Conservation (phyloP, 2,113 vertebrate genomes). For the Macroglossus sobrinus region DNA sequence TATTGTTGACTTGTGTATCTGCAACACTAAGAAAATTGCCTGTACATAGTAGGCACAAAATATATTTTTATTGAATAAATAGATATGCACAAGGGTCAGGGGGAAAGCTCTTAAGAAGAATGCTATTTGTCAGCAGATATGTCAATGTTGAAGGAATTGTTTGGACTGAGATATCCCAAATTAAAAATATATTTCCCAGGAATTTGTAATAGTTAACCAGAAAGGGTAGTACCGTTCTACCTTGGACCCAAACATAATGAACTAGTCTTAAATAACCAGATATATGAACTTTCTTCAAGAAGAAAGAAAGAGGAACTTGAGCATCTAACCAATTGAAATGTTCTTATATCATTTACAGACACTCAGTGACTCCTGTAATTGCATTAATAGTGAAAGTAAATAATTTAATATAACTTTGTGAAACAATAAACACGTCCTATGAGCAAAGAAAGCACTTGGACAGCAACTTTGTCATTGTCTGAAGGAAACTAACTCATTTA, state of each 20-base stretch:
- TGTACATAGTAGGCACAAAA: neutral
- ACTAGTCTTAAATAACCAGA: neutral
- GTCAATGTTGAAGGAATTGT: neutral
- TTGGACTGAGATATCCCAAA: neutral
- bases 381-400: neutral
- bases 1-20: neutral
- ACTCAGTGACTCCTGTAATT: neutral
- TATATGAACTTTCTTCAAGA: neutral
- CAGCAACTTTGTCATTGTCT: neutral
- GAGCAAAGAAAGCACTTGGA: neutral
- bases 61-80: neutral
- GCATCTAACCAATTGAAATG: neutral
- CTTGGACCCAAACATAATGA: neutral
- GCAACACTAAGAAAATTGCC: neutral
- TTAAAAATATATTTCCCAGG: neutral
- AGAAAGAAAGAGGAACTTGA: neutral
- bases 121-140: neutral
- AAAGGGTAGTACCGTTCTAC: slow-evolving; percentile 10
- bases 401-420: neutral
- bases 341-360: neutral
- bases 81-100: neutral
- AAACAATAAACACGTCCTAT: neutral
- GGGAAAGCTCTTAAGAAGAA: neutral
- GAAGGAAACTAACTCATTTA: neutral
- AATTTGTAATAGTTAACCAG: slow-evolving; percentile 6